Conservation (phyloP, 2,888 invertebrate species). For the Monochamus alternatus region DNA sequence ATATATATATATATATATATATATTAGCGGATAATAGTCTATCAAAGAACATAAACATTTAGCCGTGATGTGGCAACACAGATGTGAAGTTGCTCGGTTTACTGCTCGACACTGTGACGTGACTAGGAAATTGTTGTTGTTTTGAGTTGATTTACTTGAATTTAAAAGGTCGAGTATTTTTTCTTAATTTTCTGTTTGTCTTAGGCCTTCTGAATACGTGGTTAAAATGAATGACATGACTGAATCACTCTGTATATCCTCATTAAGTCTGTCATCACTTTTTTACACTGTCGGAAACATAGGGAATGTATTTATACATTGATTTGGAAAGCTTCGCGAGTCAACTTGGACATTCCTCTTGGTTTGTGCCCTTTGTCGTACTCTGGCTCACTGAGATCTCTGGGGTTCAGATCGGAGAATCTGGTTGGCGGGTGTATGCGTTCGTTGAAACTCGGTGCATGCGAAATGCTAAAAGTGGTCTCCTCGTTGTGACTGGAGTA, state of each 20-base stretch:
- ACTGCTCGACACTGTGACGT: too few relatives aligned
- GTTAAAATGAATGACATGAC: too few relatives aligned
- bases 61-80: too few relatives aligned
- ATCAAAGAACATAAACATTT: too few relatives aligned
- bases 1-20: too few relatives aligned
- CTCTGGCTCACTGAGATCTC: constrained; percentile 70
- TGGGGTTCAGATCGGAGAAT: constrained; percentile 81
- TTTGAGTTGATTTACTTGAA: too few relatives aligned
- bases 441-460: constrained; percentile 86
- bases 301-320: constrained; percentile 75
- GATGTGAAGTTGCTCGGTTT: too few relatives aligned
- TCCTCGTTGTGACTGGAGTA: constrained; percentile 90
- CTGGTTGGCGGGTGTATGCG: constrained; percentile 90
- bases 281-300: constrained; percentile 17
- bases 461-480: constrained; percentile 88
- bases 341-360: constrained; percentile 69
- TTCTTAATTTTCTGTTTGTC: too few relatives aligned
- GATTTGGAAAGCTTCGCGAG: constrained; percentile 84
- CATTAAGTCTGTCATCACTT: background rate
- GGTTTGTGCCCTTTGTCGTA: constrained; percentile 70
- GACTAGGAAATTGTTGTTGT: too few relatives aligned
- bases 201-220: too few relatives aligned
- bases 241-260: background rate
- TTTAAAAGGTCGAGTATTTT: too few relatives aligned
- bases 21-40: too few relatives aligned